Evolutionary conservation across 2,113 vertebrate genomes (phyloP), one percentile per base, ranked within the genome.

Genomic region (Ptilonorhynchus violaceus): DNA sequence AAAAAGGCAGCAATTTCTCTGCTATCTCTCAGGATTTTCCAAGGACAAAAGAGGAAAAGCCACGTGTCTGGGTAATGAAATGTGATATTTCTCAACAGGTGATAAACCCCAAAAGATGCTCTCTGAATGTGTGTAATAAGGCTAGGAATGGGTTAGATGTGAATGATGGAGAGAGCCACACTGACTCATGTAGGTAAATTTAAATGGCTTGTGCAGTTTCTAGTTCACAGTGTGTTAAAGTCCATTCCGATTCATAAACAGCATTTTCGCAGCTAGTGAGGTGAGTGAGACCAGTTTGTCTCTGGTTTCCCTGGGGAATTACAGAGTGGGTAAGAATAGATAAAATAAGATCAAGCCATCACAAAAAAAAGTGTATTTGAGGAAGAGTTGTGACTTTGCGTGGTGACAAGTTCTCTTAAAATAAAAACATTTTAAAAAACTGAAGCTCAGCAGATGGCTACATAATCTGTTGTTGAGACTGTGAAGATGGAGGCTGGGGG

Each of bases 391-490:
- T 60, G 90, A 82, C 47, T 84, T 89, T 59, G 60, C 4, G 0
- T 78, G 69, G 47, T 88, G 67, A 88, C 1, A 5, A 42, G 21
- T 70, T 81, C 30, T 93, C 64, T 85, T 93, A 89, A 84, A 92
- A 91, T 89, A 83, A 86, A 85, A 91, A 78, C 31, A 52, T 68
- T 85, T 59, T 11, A 2, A 47, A 69, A 83, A 95, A 10, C 39
- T 28, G 69, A 85, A 84, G 69, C 50, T 87, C 25, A 55, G 52
- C 50, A 81, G 42, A 55, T 96, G 73, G 73, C 46, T 31, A 3
- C 17, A 5, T 92, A 75, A 76, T 89, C 85, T 93, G 66, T 79
- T 91, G 50, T 85, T 88, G 91, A 95, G 94, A 58, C 35, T 77
- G 24, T 88, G 66, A 95, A 88, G 68, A 50, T 70, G 76, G 59